These are phyloP conservation scores for Melospiza georgiana DNA, from an alignment of 2,113 vertebrate species.

Conservation along the genomic window DNA sequence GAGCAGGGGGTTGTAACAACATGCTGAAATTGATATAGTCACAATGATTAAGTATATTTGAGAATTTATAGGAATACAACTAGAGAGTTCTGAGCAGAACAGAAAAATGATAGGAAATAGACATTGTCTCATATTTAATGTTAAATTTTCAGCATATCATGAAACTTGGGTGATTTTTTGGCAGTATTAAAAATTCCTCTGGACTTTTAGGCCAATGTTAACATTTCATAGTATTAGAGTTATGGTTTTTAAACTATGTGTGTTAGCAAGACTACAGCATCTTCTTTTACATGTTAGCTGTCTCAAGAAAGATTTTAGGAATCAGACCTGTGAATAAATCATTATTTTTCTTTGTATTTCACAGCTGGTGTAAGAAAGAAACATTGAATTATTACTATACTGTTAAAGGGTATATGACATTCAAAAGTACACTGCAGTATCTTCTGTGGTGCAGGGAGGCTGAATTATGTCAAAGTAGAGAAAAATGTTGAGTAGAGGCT, in stretches of 20 bases:
- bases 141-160: rapidly evolving
- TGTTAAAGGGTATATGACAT: rapidly evolving
- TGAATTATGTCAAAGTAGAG: background rate
- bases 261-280: background rate
- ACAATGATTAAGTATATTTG: background rate
- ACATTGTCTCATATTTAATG: background rate
- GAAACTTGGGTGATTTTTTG: background rate
- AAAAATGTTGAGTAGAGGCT: background rate
- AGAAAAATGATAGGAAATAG: background rate
- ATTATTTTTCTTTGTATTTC: background rate
- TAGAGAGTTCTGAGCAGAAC: background rate
- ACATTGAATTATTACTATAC: background rate
- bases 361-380: background rate
- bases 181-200: background rate
- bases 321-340: background rate
- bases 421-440: background rate
- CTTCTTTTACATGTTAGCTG: background rate
- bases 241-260: background rate
- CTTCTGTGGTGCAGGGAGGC: rapidly evolving
- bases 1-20: background rate
- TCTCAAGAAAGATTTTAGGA: background rate
- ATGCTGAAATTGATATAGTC: background rate
- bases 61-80: background rate
- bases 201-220: background rate
- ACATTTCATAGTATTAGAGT: background rate